Base-by-base conservation (phyloP, 2,888 invertebrate genomes). In the Allolobophora icterica region DNA sequence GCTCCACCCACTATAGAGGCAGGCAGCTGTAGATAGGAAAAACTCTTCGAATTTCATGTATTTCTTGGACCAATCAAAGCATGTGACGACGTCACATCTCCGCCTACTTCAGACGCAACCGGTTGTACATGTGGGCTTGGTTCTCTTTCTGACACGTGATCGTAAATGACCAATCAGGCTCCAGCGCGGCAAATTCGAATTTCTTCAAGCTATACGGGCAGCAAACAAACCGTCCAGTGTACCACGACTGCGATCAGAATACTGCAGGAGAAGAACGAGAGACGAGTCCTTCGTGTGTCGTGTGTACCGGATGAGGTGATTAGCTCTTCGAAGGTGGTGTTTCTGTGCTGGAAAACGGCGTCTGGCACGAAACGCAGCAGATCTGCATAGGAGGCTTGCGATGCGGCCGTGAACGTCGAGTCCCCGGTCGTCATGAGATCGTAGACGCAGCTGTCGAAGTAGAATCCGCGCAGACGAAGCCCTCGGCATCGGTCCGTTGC, bases 401-500 rank as follows among this genome's bases (percentile, higher is more conserved):
- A 89, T 40, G 89, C 89, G 33, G 40, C 89, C 24, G 45, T 40
- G 45, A 95, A 96, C 90, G 95, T 95, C 33, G 94, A 94, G 91
- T 96, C 96, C 4, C 96, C 96, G 13, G 96, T 96, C 4, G 96
- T 95, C 95, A 96, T 95, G 92, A 96, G 94, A 94, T 96, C 96
- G 94, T 96, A 96, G 91, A 96, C 96, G 94, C 96, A 96, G 92
- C 96, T 96, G 94, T 96, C 96, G 92, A 96, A 95, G 94, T 96
- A 96, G 93, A 96, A 95, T 93, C 96, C 96, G 71, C 95, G 95
- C 71, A 96, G 93, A 92, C 95, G 94, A 35, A 95, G 94, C 38
- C 94, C 93, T 19, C 94, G 94, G 92, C 96, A 96, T 84, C 84
- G 42, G 34, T 38, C 83, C 84, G 45, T 83, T n/a, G 92, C 92